Evolutionary conservation across 2,797 vertebrate genomes (phyloP), one percentile per base, ranked within the genome.

Genomic region (Xerus rutilus): DNA sequence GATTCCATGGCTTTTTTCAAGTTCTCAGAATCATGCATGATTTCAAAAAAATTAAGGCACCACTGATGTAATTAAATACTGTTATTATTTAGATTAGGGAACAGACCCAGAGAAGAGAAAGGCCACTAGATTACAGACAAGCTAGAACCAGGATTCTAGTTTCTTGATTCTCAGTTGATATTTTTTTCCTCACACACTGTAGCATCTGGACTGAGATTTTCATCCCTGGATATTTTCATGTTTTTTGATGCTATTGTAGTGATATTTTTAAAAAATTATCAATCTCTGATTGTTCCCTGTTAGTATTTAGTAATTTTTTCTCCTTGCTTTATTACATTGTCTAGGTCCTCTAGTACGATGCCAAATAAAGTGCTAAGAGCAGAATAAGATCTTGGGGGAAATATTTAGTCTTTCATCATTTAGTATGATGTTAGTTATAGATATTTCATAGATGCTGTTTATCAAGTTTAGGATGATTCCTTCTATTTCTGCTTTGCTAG

Each of bases 1-100:
- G 89, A 2, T 94, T 67, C 70, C 2, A 2, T 86, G 43, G 14
- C 6, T 86, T 82, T 86, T 83, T 28, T 30, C 32, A 45, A 13
- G 28, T 78, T 88, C 90, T 91, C 18, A 25, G 59, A 84, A 82
- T 62, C 23, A 20, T 85, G 54, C 3, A 6, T 70, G 3, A n/a
- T 78, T 59, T 95, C 54, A 84, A 76, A 93, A 93, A 86, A 94
- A 69, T 81, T 43, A 17, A 76, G 64, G 49, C 39, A 20, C 39
- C 79, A 65, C 30, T 79, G 43, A 64, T 43, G 17, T 54, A 47
- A 85, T 70, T 87, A 77, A 90, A 0, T 74, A 6, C 28, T 95
- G 1, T 35, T 92, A n/a, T 30, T n/a, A 4, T 77, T 69, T 21
- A 76, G 28, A 30, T 83, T 59, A 79, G 59, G 43, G 32, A 84